These are phyloP conservation scores for Tipula vernalis DNA, from an alignment of 2,888 invertebrate species.

Conservation along the genomic window DNA sequence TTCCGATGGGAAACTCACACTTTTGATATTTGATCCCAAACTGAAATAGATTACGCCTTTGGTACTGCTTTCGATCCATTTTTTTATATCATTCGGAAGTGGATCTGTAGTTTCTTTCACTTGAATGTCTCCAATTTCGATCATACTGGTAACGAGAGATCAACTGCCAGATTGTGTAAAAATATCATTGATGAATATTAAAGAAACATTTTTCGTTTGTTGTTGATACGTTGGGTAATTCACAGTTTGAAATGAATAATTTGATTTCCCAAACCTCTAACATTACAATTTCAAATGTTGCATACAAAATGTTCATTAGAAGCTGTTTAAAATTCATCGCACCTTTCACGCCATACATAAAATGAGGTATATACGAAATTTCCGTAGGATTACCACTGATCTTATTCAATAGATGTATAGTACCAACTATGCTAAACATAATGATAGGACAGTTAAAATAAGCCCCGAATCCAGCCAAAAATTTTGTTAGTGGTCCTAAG, in stretches of 20 bases:
- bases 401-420: no score
- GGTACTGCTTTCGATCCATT: slow-evolving; percentile 23
- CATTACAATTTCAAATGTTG: neutral
- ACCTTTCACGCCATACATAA: no score
- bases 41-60: slow-evolving; percentile 26
- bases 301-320: neutral
- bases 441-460: no score
- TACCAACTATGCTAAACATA: no score
- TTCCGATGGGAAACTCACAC: neutral
- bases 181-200: slow-evolving; percentile 6
- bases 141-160: slow-evolving; percentile 11
- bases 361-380: no score
- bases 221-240: slow-evolving; percentile 11
- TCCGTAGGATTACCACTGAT: no score
- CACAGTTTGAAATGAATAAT: no score
- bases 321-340: neutral
- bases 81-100: slow-evolving; percentile 20
- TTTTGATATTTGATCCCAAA: slow-evolving; percentile 23
- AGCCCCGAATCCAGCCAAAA: no score
- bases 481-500: no score
- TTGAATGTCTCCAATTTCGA: slow-evolving; percentile 15
- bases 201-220: slow-evolving; percentile 5
- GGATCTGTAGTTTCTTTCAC: neutral
- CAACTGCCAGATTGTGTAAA: neutral
- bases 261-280: no score